Evolutionary conservation across 2,113 vertebrate species (phyloP).

Genomic region (Neolamprologus fasciatus): DNA sequence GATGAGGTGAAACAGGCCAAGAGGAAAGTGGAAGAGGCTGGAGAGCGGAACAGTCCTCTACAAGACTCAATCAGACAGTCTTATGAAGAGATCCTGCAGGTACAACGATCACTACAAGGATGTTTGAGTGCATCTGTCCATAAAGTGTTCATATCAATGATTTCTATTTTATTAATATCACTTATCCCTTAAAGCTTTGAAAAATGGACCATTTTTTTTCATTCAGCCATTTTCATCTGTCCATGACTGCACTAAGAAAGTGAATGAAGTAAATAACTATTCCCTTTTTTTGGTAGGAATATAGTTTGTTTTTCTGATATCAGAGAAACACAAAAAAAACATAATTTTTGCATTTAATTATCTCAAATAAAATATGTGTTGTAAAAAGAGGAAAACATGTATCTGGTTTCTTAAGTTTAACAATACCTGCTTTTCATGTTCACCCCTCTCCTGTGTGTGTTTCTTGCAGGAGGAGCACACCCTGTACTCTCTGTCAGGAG

Average conservation of each 20-base stretch:
- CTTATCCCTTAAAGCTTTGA: background rate
- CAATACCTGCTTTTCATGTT: background rate
- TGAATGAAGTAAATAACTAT: background rate
- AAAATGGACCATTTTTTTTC: background rate
- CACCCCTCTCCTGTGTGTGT: background rate
- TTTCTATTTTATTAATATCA: background rate
- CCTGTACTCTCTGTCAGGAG: conserved; percentile 45
- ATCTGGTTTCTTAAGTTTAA: background rate
- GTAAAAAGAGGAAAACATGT: background rate
- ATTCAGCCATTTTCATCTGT: background rate
- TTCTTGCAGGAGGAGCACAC: conserved; percentile 39
- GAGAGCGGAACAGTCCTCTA: conserved; percentile 79
- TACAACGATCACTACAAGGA: background rate
- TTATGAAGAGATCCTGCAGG: conserved; percentile 71
- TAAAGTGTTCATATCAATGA: background rate
- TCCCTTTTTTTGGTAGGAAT: background rate
- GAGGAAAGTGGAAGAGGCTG: conserved; percentile 79
- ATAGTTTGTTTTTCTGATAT: accelerated
- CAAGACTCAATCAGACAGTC: conserved; percentile 71
- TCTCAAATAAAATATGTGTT: background rate
- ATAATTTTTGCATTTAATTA: background rate
- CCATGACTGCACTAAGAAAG: background rate
- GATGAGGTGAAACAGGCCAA: conserved; percentile 83
- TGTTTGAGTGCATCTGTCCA: background rate
- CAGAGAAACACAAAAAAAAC: accelerated